These are phyloP conservation scores for Drosophila antonietae DNA, from an alignment of 2,888 invertebrate genomes.

Conservation along the genomic window DNA sequence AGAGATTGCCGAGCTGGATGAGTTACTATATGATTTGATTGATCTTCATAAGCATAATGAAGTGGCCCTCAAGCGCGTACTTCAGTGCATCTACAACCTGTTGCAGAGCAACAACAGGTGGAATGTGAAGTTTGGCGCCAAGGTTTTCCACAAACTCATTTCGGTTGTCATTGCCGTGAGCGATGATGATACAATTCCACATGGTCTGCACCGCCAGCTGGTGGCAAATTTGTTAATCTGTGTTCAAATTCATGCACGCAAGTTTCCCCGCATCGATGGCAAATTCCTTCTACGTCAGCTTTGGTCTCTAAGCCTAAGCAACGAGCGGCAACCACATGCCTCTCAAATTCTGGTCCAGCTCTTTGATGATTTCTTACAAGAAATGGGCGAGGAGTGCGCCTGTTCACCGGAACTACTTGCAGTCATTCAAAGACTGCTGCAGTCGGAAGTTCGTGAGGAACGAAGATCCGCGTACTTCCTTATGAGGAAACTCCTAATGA, in stretches of 20 bases:
- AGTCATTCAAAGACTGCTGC: conserved; percentile 60
- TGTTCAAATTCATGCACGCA: conserved; percentile 65
- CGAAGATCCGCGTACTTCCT: conserved; percentile 75
- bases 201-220: conserved; percentile 34
- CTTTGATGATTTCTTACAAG: conserved; percentile 66
- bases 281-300: conserved; percentile 59
- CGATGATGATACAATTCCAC: conserved; percentile 30
- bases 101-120: conserved; percentile 55
- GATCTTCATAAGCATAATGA: conserved; percentile 56
- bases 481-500: conserved; percentile 56
- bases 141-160: conserved; percentile 69
- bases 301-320: conserved; percentile 60
- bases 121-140: conserved; percentile 67
- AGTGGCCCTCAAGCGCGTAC: conserved; percentile 55
- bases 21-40: conserved; percentile 61
- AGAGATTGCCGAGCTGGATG: conserved; percentile 70
- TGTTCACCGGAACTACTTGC: conserved; percentile 44
- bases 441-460: conserved; percentile 63
- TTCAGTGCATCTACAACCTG: conserved; percentile 64
- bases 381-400: conserved; percentile 45
- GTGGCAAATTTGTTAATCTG: conserved; percentile 71
- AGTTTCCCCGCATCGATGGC: conserved; percentile 55
- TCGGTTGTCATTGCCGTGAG: conserved; percentile 58
- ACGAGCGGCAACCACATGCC: conserved; percentile 42
- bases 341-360: conserved; percentile 72